phyloP scores from a whole-genome alignment of 2,888 invertebrate genomes.

The Protonemura montana region DNA sequence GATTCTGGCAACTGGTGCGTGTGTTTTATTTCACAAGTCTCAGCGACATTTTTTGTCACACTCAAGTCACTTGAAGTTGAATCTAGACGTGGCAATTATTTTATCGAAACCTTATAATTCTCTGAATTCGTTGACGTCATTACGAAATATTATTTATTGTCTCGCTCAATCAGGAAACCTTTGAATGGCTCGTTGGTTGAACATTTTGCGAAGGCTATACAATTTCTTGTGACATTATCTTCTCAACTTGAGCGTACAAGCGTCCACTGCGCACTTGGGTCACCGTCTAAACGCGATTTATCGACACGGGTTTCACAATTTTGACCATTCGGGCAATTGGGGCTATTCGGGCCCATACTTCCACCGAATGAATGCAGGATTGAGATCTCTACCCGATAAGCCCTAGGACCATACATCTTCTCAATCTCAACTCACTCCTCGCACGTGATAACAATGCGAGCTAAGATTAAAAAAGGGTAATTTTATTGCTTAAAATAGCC shows the following conservation, averaged over 20 bases:
- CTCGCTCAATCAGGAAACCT: conserved; percentile 26
- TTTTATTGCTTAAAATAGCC: background rate
- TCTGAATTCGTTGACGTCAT: conserved; percentile 33
- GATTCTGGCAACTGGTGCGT: too few relatives aligned
- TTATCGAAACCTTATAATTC: conserved; percentile 30
- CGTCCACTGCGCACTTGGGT: too few relatives aligned
- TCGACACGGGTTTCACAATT: too few relatives aligned
- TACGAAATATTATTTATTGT: conserved; percentile 36
- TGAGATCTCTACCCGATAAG: too few relatives aligned
- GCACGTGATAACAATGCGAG: too few relatives aligned
- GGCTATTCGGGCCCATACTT: too few relatives aligned
- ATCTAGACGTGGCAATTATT: conserved; percentile 16
- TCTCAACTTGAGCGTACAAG: background rate
- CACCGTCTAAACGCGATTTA: too few relatives aligned
- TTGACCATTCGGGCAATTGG: too few relatives aligned
- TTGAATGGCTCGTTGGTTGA: background rate
- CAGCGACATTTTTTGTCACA: background rate
- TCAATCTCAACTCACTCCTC: too few relatives aligned
- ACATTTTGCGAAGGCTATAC: background rate
- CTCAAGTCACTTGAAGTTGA: background rate
- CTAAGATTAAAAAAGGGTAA: too few relatives aligned
- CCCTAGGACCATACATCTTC: too few relatives aligned
- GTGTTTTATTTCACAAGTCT: background rate
- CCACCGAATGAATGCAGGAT: too few relatives aligned
- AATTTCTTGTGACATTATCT: background rate